Conservation (phyloP, 2,113 vertebrate species). For the Amblyopsis rosae region DNA sequence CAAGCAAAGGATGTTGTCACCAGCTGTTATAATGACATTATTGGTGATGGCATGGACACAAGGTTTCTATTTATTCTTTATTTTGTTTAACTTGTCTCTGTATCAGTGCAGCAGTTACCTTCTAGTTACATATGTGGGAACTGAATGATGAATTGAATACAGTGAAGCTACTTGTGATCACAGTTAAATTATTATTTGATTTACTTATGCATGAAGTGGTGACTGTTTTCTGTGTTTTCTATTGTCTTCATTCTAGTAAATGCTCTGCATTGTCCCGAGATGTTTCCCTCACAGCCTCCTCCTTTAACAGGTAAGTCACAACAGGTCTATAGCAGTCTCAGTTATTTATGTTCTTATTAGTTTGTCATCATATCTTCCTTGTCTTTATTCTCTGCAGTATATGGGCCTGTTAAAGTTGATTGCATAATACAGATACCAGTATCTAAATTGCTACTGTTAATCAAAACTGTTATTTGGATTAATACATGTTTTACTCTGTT, state of each 20-base stretch:
- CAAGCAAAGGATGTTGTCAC: constrained; percentile 46
- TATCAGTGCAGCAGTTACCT: background rate
- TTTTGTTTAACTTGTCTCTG: background rate
- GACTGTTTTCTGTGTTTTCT: background rate
- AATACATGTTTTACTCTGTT: background rate
- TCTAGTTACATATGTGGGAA: background rate
- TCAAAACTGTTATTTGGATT: background rate
- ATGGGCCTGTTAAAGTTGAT: too few species aligned
- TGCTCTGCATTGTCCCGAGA: constrained; percentile 44
- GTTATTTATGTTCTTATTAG: too few species aligned
- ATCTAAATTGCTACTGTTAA: too few species aligned
- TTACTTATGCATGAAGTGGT: background rate
- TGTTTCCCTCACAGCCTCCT: constrained; percentile 28
- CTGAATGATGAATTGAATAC: background rate
- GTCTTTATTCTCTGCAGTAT: too few species aligned
- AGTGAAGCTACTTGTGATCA: background rate
- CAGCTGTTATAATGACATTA: constrained; percentile 39
- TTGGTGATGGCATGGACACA: constrained; percentile 45
- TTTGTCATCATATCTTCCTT: too few species aligned
- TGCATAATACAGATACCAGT: too few species aligned
- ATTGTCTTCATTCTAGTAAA: constrained; percentile 20
- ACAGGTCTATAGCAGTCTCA: too few species aligned
- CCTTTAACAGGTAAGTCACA: constrained; percentile 58
- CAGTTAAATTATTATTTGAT: background rate
- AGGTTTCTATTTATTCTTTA: constrained; percentile 41